These are phyloP conservation scores for Phocoena sinus DNA, from an alignment of 2,113 vertebrate genomes.

Conservation along the genomic window DNA sequence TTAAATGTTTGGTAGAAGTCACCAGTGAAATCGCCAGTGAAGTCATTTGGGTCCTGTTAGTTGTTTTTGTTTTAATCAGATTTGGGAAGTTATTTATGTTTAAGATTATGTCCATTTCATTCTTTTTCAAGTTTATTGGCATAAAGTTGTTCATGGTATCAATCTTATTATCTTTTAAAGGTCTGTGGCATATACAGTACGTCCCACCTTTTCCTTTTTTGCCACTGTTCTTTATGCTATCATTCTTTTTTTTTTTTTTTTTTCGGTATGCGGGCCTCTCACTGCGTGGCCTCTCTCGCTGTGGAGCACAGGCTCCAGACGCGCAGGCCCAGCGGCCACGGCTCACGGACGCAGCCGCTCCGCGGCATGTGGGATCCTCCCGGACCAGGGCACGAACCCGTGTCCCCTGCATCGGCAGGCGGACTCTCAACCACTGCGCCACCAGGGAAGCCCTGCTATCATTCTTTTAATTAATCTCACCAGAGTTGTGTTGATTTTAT, in stretches of 20 bases:
- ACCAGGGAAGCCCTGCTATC: too few relatives aligned
- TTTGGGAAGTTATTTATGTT: background rate
- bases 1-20: background rate
- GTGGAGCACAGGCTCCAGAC: fast-evolving
- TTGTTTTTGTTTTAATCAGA: background rate
- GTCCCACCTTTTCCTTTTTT: too few relatives aligned
- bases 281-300: fast-evolving
- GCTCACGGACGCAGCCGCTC: too few relatives aligned
- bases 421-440: too few relatives aligned
- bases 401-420: too few relatives aligned
- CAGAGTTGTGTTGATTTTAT: background rate
- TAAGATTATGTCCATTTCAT: background rate
- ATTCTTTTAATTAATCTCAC: background rate
- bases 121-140: background rate
- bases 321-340: too few relatives aligned
- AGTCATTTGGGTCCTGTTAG: background rate
- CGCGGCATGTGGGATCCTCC: fast-evolving
- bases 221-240: too few relatives aligned
- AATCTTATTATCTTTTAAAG: background rate
- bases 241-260: too few relatives aligned
- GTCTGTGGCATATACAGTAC: background rate
- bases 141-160: too few relatives aligned
- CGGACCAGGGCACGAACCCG: too few relatives aligned
- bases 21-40: background rate
- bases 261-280: too few relatives aligned